Base-by-base conservation (phyloP, 2,113 vertebrate species). In the western clawed frog (Xenopus tropicalis) region DNA sequence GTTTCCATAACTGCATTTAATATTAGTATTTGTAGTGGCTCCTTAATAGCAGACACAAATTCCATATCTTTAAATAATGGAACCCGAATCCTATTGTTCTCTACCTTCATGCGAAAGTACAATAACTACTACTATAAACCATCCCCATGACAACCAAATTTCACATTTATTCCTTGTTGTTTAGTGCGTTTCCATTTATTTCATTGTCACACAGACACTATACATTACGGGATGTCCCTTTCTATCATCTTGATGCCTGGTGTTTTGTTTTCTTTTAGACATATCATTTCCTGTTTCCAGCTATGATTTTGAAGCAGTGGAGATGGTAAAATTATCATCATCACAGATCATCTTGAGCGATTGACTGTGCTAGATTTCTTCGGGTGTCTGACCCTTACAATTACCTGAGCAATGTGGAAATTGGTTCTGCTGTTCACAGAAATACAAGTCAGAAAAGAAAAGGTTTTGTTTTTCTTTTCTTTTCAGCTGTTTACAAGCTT, bases 201-300 rank as follows among this genome's bases (percentile, higher is more conserved):
- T 48, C 57, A 2, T 37, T 79, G 48, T 48, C 44, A 16, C 20
- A 20, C 64, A 46, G 29, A 57, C 16, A 58, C 68, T 72, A 3
- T 37, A 64, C 22, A 52, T 73, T 79, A 71, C 21, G 14, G 14
- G 14, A 7, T 21, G 71, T 69, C 59, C 44, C 75, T 77, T 21
- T 71, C 71, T 82, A 74, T 78, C 64, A 62, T 80, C 54, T 25
- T 46, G 14, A 46, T 74, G 4, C 63, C 62, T 25, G 4, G 20
- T 77, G 12, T 75, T 14, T 78, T 82, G 23, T 74, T 74, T 74
- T 67, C 72, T 61, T 67, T 74, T 48, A 74, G 72, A 74, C 64
- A 51, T 74, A 74, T 83, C 58, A 78, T 56, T 48, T 74, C 37
- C 44, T 21, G 17, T 0, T 74, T 70, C 68, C 57, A 25, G 16